Conservation (phyloP, 2,113 vertebrate species). For the Psephotus haematonotus region DNA sequence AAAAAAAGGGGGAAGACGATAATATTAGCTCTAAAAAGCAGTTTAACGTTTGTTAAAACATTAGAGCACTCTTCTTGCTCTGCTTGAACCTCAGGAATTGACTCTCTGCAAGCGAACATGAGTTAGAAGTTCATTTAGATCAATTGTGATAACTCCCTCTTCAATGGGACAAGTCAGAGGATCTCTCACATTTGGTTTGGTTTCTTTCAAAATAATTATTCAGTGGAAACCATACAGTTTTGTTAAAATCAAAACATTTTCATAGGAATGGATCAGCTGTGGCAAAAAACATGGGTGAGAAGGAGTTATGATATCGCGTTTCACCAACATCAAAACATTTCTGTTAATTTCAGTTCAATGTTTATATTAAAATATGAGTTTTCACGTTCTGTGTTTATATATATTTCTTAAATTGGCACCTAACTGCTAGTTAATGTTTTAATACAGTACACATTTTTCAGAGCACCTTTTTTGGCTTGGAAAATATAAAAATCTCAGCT, state of each 20-base stretch:
- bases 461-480: slow-evolving; percentile 18
- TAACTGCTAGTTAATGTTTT: slow-evolving; percentile 6
- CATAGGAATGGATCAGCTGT: neutral
- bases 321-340: slow-evolving; percentile 16
- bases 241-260: slow-evolving; percentile 17
- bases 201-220: neutral
- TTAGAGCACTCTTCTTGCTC: neutral
- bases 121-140: neutral
- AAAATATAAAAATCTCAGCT: slow-evolving; percentile 5
- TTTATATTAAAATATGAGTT: slow-evolving; percentile 14
- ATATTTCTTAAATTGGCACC: slow-evolving; percentile 25
- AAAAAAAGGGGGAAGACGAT: neutral
- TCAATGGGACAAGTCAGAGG: neutral
- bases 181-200: neutral
- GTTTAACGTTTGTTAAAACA: neutral
- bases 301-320: slow-evolving; percentile 1
- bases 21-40: neutral
- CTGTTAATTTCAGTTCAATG: slow-evolving; percentile 4
- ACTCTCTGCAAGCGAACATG: accelerated
- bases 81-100: neutral
- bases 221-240: neutral
- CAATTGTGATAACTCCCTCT: neutral
- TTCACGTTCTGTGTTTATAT: neutral
- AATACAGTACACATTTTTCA: neutral
- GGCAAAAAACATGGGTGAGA: neutral